Conservation (phyloP, 2,888 invertebrate genomes). For the Trichogramma dendrolimi region DNA sequence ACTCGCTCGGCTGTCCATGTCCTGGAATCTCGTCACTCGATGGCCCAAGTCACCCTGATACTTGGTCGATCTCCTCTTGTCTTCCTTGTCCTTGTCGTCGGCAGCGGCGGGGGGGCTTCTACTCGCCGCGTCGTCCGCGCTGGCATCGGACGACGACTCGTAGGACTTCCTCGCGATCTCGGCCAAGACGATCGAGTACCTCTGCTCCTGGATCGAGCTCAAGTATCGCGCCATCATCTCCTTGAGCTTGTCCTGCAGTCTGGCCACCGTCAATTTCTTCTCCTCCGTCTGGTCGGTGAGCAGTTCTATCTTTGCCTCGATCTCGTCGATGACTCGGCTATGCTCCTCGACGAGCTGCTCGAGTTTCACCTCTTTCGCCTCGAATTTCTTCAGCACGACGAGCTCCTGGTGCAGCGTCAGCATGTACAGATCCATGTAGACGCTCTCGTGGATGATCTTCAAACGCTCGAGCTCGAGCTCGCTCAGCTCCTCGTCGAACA, state of each 20-base stretch:
- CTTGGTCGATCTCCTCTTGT: too few species aligned
- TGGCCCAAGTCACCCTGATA: too few species aligned
- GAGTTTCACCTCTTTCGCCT: constrained; percentile 65
- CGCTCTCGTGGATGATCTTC: constrained; percentile 58
- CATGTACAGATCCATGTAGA: constrained; percentile 62
- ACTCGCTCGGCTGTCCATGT: constrained; percentile 5
- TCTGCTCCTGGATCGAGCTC: constrained; percentile 63
- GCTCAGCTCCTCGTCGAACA: constrained; percentile 65
- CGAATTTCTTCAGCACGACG: constrained; percentile 69
- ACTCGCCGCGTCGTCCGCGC: constrained; percentile 32
- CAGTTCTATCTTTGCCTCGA: constrained; percentile 32
- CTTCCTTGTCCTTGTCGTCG: too few species aligned
- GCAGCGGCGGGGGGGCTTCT: too few species aligned
- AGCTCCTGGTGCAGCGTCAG: constrained; percentile 71
- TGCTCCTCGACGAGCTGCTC: constrained; percentile 58
- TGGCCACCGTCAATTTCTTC: constrained; percentile 51
- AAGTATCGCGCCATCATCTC: constrained; percentile 59
- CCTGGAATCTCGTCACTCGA: constrained; percentile 49
- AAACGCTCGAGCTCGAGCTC: constrained; percentile 59
- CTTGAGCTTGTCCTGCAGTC: constrained; percentile 53
- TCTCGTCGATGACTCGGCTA: neutral
- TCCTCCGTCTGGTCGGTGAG: constrained; percentile 51
- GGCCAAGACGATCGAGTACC: constrained; percentile 72
- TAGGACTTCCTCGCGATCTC: constrained; percentile 82
- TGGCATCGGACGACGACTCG: constrained; percentile 31